Evolutionary conservation across 2,113 vertebrate species (phyloP).

Genomic region (Rana temporaria): DNA sequence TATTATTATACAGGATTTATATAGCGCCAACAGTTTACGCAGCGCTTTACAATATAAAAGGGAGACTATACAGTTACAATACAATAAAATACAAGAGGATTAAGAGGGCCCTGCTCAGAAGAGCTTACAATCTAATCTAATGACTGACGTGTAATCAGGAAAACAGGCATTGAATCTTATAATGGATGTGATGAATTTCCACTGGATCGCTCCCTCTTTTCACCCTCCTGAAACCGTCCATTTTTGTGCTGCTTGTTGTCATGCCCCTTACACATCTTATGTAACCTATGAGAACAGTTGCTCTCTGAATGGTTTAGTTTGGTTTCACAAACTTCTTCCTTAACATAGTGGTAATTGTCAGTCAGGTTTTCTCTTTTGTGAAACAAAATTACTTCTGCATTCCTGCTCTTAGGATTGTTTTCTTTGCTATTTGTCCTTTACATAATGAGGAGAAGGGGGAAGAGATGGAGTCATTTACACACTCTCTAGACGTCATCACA

Average conservation of each 20-base stretch:
- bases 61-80: no score
- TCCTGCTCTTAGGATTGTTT: background rate
- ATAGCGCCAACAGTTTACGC: no score
- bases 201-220: background rate
- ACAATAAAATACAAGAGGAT: no score
- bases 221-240: slow-evolving; percentile 26
- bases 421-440: background rate
- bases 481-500: no score
- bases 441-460: background rate
- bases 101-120: no score
- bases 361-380: background rate
- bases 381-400: slow-evolving; percentile 23
- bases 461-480: background rate
- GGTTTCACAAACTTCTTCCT: slow-evolving; percentile 2
- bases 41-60: no score
- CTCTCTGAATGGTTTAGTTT: background rate
- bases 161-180: slow-evolving; percentile 1
- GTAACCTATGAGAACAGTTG: slow-evolving; percentile 1
- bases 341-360: background rate
- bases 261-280: background rate
- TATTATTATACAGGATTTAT: no score
- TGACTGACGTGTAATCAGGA: background rate
- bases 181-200: slow-evolving; percentile 24
- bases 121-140: no score
- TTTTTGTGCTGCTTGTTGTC: background rate